Conservation (phyloP, 2,888 invertebrate species). For the Papilio elwesi region DNA sequence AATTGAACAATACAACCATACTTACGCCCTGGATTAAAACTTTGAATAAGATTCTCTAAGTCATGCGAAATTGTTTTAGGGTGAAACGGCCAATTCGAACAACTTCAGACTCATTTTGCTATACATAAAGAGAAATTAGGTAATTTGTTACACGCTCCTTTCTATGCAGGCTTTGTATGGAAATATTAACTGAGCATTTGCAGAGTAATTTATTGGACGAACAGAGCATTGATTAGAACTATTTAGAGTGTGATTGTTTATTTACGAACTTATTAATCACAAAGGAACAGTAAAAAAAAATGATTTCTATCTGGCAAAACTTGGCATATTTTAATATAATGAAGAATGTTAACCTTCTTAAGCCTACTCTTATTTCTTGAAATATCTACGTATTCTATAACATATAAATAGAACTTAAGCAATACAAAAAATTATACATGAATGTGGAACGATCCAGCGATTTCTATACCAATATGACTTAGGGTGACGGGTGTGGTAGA, state of each 20-base stretch:
- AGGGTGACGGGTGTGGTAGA: no score
- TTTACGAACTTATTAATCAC: neutral
- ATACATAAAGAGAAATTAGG: conserved; percentile 74
- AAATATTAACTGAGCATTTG: conserved; percentile 57
- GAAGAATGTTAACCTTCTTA: no score
- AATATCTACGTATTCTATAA: no score
- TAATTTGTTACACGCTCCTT: conserved; percentile 71
- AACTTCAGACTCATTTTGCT: conserved; percentile 71
- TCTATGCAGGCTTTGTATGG: conserved; percentile 59
- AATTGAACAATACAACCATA: conserved; percentile 34
- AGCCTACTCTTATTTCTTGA: no score
- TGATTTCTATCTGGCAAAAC: no score
- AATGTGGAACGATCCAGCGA: no score
- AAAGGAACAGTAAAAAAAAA: neutral
- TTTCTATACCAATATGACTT: no score
- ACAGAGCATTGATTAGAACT: conserved; percentile 52
- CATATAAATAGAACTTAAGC: no score
- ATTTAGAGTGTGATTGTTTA: conserved; percentile 40
- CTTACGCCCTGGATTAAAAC: conserved; percentile 65
- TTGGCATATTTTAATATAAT: no score
- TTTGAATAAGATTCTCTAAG: conserved; percentile 68
- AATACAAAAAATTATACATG: no score
- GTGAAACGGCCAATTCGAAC: conserved; percentile 71
- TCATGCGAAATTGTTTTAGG: conserved; percentile 72
- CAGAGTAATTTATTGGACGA: conserved; percentile 55